These are phyloP conservation scores for Microctonus brassicae DNA, from an alignment of 2,888 invertebrate genomes.

Conservation along the genomic window DNA sequence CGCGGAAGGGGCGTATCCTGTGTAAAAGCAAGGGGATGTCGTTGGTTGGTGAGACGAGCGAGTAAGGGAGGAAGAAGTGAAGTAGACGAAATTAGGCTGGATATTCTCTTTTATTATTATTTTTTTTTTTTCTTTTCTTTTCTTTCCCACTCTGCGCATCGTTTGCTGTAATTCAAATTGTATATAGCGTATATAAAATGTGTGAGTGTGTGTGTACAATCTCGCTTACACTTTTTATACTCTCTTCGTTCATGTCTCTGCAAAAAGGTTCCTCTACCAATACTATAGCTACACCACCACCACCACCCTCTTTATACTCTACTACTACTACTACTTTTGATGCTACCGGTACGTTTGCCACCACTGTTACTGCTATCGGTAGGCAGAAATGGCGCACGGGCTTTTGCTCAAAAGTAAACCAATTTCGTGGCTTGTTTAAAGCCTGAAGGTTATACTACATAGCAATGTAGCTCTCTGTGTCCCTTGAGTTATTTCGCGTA, in stretches of 20 bases:
- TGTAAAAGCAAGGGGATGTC: constrained; percentile 7
- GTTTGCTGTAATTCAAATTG: constrained; percentile 56
- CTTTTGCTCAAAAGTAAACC: constrained; percentile 65
- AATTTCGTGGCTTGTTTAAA: constrained; percentile 70
- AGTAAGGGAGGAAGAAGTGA: constrained; percentile 33
- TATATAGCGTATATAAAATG: too few species aligned
- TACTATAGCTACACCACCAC: too few species aligned
- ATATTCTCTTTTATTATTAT: constrained; percentile 44
- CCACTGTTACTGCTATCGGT: constrained; percentile 34
- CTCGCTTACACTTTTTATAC: constrained; percentile 21
- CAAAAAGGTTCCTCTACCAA: not conserved
- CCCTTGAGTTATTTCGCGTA: constrained; percentile 69
- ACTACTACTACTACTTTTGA: not conserved
- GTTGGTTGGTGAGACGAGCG: constrained; percentile 4
- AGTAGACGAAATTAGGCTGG: constrained; percentile 61
- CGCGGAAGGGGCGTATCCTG: constrained; percentile 41
- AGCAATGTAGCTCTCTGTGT: constrained; percentile 44
- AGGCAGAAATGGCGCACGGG: constrained; percentile 14
- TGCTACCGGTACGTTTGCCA: constrained; percentile 20
- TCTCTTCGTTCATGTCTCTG: not conserved
- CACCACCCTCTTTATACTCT: constrained; percentile 9
- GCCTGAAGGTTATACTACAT: constrained; percentile 47
- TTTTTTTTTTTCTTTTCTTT: not conserved
- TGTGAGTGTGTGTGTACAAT: not conserved
- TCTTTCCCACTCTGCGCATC: constrained; percentile 41